Evolutionary conservation across 1,140 invertebrate species (phyloP), one percentile per base, ranked within the genome.

Genomic region (Drosophila ananassae): DNA sequence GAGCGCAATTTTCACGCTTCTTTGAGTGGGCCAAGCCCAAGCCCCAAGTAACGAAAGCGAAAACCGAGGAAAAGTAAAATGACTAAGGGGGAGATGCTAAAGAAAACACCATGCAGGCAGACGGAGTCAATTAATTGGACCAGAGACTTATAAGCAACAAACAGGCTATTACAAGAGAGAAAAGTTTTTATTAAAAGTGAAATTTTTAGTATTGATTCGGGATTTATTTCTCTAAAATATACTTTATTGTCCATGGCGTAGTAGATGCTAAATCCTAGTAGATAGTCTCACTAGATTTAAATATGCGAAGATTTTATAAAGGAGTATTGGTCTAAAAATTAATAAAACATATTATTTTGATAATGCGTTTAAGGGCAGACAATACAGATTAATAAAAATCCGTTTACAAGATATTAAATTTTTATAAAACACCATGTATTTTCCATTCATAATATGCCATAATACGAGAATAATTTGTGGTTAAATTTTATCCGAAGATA

Each of bases 1-100:
- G 77, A 74, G 77, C 78, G 68, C 81, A 51, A 81, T 85, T 85
- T 85, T 73, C 41, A 87, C 71, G 82, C 81, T 80, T 55, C 73
- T 84, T 17, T 80, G 79, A 55, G 41, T 71, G 73, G 58, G 50
- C 54, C 56, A 52, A 60, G 61, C 56, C 62, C 61, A 52, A 28
- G 52, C 74, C 17, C 17, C 17, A 17, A 17, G 1, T 17, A 74
- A 48, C 47, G 71, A 85, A 85, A 85, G 71, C 66, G 82, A 66
- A 78, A 81, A 25, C 41, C 17, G 13, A 44, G 50, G 56, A 72
- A 82, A 82, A 84, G 81, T 73, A 67, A 73, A 79, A 73, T 58
- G 60, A 32, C 46, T 48, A 25, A 17, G 32, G 4, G 13, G 53
- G 37, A 60, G 37, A 57, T 41, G 47, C 9, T 32, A 34, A 46